These are phyloP conservation scores for Leptestheria dahalacensis DNA, from an alignment of 1,140 invertebrate genomes.

Conservation along the genomic window DNA sequence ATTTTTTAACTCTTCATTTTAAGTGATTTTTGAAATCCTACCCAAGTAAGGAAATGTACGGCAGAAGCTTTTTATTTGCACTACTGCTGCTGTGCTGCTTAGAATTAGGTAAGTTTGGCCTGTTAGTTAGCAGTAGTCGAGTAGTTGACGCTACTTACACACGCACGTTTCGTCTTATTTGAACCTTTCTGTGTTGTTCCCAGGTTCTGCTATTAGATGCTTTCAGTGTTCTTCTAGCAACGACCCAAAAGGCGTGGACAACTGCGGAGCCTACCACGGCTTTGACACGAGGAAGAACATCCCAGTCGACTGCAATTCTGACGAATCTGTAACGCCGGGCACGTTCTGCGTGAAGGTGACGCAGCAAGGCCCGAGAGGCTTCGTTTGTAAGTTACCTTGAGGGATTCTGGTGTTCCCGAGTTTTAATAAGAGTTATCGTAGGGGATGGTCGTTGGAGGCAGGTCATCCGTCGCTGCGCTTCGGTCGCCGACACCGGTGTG, in stretches of 20 bases:
- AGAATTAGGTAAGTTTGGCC: too few relatives aligned
- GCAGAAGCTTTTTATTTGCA: too few relatives aligned
- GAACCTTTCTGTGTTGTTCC: not conserved
- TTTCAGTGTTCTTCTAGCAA: conserved; percentile 74
- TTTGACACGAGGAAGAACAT: conserved; percentile 67
- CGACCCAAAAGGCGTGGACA: conserved; percentile 55
- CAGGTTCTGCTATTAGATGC: conserved; percentile 53
- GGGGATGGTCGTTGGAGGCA: conserved; percentile 87
- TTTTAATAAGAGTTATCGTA: conserved; percentile 32
- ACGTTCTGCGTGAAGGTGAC: conserved; percentile 84
- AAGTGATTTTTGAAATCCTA: too few relatives aligned
- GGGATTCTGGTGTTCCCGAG: conserved; percentile 2
- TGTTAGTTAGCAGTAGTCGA: too few relatives aligned
- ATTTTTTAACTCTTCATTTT: too few relatives aligned
- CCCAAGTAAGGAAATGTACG: too few relatives aligned
- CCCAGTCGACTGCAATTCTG: conserved; percentile 72
- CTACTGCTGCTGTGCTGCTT: too few relatives aligned
- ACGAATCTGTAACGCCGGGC: conserved; percentile 76
- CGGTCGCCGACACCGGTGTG: conserved; percentile 73
- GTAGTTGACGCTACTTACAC: not conserved
- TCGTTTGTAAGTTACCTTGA: conserved; percentile 59
- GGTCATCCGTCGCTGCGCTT: conserved; percentile 75
- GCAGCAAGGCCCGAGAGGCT: conserved; percentile 73
- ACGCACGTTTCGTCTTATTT: not conserved
- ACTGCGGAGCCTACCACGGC: conserved; percentile 68